Evolutionary conservation across 2,797 vertebrate genomes (phyloP).

Genomic region (Oceanodroma leucorhoa): DNA sequence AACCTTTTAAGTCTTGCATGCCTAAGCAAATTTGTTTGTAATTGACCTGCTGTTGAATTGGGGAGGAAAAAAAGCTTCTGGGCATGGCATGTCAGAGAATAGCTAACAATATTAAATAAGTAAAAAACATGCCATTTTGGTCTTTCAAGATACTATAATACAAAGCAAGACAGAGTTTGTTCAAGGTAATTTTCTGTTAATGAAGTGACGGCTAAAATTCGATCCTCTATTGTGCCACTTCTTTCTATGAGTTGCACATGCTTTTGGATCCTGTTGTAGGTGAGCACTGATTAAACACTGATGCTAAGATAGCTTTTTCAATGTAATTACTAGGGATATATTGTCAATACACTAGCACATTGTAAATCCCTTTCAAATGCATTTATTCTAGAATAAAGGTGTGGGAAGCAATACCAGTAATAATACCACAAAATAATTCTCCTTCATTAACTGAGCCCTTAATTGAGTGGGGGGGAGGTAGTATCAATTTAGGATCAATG

Average conservation of each 20-base stretch:
- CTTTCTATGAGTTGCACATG: neutral
- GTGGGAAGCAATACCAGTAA: neutral
- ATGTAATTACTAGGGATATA: neutral
- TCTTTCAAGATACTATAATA: neutral
- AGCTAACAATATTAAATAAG: neutral
- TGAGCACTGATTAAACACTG: neutral
- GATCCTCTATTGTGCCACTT: neutral
- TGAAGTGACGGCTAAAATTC: neutral
- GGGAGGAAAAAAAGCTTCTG: neutral
- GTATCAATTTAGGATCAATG: neutral
- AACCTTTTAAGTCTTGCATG: neutral
- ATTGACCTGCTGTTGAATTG: neutral
- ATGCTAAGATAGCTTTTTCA: neutral
- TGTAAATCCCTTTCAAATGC: neutral
- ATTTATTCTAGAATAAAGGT: neutral
- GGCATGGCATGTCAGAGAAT: neutral
- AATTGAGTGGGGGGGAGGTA: fast-evolving
- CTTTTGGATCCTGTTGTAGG: neutral
- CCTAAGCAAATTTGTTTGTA: neutral
- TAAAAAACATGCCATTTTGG: neutral
- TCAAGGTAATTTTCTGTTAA: neutral
- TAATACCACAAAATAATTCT: neutral
- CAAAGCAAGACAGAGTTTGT: neutral
- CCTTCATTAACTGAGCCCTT: neutral
- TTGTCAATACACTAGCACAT: neutral